Evolutionary conservation across 2,797 vertebrate species (phyloP), one percentile per base, ranked within the genome.

Genomic region (Crax fasciolata): DNA sequence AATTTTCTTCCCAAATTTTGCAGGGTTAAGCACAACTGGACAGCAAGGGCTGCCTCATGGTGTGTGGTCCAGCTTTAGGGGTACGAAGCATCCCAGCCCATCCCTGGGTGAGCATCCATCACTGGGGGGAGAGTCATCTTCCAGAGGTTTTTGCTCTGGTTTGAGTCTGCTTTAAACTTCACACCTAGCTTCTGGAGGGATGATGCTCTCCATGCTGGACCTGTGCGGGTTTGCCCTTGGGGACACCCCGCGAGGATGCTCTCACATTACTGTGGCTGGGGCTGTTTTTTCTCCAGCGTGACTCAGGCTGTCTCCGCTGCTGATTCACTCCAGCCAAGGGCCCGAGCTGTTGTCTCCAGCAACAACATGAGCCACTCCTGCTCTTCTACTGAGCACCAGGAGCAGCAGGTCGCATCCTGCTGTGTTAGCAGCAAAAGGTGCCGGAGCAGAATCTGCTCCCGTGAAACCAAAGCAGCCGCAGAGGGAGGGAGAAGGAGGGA

Each of bases 291-390:
- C 81, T 81, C 83, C 10, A 27, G 92, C 25, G 80, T 96, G 94
- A 97, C 94, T 95, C 92, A 95, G 93, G 72, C 86, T 88, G 73
- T 46, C 67, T 90, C 44, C 71, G 90, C 91, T 96, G 94, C 94
- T 97, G 95, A 96, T 94, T 97, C 96, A 95, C 92, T 89, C 92
- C 84, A n/a, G 90, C 84, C 46, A 0, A 55, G 77, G 84, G 76
- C 52, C 59, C 0, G 43, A 44, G 89, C 79, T 90, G 79, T 58
- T 8, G 1, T 13, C 73, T 73, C 6, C 5, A 68, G 71, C 74
- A 25, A 35, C 35, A 35, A 35, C 6, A 35, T 35, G 35, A 35
- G 35, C 35, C 35, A 35, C 35, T 35, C 35, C 35, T 35, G 35
- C 35, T 35, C 35, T 35, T 6, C 35, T 35, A 35, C 35, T 8